Evolutionary conservation across 2,888 invertebrate genomes (phyloP), one percentile per base, ranked within the genome.

Genomic region (Operophtera brumata): DNA sequence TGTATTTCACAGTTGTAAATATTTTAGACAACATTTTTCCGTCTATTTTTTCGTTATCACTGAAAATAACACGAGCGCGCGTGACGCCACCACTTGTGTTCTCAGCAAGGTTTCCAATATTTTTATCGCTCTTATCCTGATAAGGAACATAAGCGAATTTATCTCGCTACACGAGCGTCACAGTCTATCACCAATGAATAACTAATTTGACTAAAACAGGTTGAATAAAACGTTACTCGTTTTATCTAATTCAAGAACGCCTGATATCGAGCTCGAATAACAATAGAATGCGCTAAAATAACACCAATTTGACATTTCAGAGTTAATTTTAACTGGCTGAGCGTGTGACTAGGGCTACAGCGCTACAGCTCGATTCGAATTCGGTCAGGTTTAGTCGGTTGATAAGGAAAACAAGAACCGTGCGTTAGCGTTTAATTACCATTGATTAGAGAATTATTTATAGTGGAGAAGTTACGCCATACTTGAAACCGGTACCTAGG

Each of bases 91-190:
- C 64, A 66, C 70, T 65, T 69, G 68, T 70, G 73, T 70, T 77
- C 79, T 77, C 74, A 76, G 73, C 76, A 61, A 67, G 62, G 58
- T 77, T 61, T 62, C 70, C 72, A 78, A 79, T 88, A 86, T 81
- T 82, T 86, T 87, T 88, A 87, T 87, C 87, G 57, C 70, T 70
- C 62, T 75, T 82, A 86, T 86, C 86, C 86, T 85, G 89, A 88
- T 89, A 88, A 88, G 85, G 75, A 81, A 83, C 83, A 81, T 80
- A 82, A 84, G 75, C 80, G 65, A 71, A 78, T 80, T 84, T 86
- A 87, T 86, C 86, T 83, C 72, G 9, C 30, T 47, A 32, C 46
- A 28, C 59, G 44, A 39, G 58, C 57, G 62, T 44, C 51, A 54
- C 35, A 35, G 44, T 51, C 26, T 32, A 25, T 47, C 39, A 34